Conservation (phyloP, 2,797 vertebrate genomes). For the Peromyscus attwateri region DNA sequence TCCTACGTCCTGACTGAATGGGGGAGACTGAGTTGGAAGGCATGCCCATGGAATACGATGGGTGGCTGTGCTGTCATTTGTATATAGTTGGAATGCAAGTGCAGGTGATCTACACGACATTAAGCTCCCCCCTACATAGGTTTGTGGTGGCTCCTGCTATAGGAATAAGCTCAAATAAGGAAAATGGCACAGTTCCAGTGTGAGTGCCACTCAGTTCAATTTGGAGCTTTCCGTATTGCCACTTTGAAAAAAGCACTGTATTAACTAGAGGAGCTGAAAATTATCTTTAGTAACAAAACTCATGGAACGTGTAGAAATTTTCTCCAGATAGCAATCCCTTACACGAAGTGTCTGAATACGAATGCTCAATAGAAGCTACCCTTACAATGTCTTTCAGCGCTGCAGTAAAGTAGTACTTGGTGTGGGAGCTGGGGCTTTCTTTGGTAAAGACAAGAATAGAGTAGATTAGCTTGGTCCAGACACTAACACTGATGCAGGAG, state of each 20-base stretch:
- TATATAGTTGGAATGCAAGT: neutral
- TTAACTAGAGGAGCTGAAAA: constrained; percentile 7
- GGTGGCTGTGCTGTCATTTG: neutral
- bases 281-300: neutral
- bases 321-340: constrained; percentile 31
- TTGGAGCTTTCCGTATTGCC: neutral
- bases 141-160: neutral
- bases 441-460: neutral
- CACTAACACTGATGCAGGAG: neutral
- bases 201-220: neutral
- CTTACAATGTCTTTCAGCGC: neutral
- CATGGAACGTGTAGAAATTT: neutral
- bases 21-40: neutral
- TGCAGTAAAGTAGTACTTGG: neutral
- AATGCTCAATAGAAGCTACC: constrained; percentile 2
- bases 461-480: neutral
- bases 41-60: too few species aligned
- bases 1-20: neutral
- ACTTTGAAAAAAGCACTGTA: neutral
- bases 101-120: neutral
- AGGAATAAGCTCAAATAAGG: neutral
- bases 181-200: neutral
- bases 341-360: constrained; percentile 11
- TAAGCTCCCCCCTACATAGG: neutral
- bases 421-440: neutral